Percentiles rank a stretch among this genome's conserved stretches.
phyloP scores from a whole-genome alignment of 2,888 invertebrate species.

The Campoplex nolae region DNA sequence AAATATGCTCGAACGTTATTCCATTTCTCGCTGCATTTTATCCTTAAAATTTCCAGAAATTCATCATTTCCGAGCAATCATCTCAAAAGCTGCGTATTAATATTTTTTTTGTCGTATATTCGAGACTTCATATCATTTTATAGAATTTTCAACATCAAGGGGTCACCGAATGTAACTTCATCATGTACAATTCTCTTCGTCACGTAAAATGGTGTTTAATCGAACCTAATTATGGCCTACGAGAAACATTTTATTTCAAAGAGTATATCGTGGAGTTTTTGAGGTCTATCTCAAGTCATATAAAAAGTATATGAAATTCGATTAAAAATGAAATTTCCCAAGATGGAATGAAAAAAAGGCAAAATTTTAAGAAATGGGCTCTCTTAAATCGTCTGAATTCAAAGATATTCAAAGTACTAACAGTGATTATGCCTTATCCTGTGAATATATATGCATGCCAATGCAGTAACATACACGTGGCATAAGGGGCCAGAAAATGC shows the following conservation, averaged over 20 bases:
- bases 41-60: not conserved
- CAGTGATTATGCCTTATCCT: not conserved
- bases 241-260: too few species aligned
- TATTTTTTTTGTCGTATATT: not conserved
- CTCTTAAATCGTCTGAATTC: not conserved
- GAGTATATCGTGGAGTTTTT: too few species aligned
- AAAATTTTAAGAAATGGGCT: not conserved
- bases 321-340: not conserved
- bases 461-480: not conserved
- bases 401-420: not conserved
- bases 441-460: not conserved
- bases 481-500: conserved; percentile 1
- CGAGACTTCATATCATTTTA: too few species aligned
- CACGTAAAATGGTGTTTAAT: too few species aligned
- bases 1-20: too few species aligned
- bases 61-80: too few species aligned
- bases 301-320: not conserved
- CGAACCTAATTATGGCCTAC: too few species aligned
- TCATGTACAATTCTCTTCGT: too few species aligned
- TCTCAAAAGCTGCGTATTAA: too few species aligned
- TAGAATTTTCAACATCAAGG: too few species aligned
- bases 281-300: not conserved
- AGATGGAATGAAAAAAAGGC: not conserved
- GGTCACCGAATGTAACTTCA: too few species aligned
- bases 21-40: not conserved